Evolutionary conservation across 2,113 vertebrate genomes (phyloP), one percentile per base, ranked within the genome.

Genomic region (Paramormyrops kingsleyae): DNA sequence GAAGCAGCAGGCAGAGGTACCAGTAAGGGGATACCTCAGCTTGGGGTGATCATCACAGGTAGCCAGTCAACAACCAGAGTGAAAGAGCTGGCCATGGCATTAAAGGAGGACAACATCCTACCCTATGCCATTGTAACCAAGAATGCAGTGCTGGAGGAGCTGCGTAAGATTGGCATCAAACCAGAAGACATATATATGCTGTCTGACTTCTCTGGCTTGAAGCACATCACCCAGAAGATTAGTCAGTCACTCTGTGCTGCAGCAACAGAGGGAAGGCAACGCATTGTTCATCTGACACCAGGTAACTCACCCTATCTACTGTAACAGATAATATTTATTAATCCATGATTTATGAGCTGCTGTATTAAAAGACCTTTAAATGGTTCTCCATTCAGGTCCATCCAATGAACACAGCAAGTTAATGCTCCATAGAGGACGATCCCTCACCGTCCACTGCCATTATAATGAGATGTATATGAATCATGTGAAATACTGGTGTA

Each of bases 401-500:
- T 0, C 3, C 39, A 42, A 0, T 46, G 42, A 17, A 62, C 52
- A 88, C 27, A 42, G 39, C 49, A 19, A 87, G 12, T 21, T 62
- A 59, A 62, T 39, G 13, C 31, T 88, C 2, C 87, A 62, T 21
- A 88, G 87, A 46, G 53, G 87, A 88, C 21, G 53, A 44, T 62
- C 87, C 35, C 35, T 88, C 53, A 44, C 53, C 9, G 12, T 88
- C 35, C 87, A 44, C 13, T 88, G 87, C 19, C 53, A n/a, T 39
- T 88, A 88, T 62, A 21, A 62, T 87, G 49, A 87, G 9, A 39
- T n/a, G 35, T 88, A 62, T 15, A 62, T 0, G 39, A 31, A 62
- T 44, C 52, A 88, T 66, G 87, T 88, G 39, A 88, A 88, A 88
- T 88, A 56, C 86, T 87, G 86, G 86, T 87, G 50, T 17, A 87